A percentile compares a stretch with the other conserved stretches of the same genome.
These are phyloP conservation scores for Anseranas semipalmata DNA, from an alignment of 2,113 vertebrate genomes.

Conservation along the genomic window DNA sequence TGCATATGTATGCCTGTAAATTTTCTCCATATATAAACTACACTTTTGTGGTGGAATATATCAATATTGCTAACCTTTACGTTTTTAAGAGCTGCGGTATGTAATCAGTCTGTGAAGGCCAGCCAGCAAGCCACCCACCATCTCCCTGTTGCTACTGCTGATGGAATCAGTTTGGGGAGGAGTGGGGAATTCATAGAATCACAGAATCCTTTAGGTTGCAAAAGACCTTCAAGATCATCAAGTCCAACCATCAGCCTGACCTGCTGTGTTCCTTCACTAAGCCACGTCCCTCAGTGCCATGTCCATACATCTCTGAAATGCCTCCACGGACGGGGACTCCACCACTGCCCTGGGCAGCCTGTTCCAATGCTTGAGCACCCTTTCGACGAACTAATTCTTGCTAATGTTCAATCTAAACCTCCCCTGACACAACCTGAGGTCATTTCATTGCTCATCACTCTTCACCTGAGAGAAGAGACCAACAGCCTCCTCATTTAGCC, in stretches of 20 bases:
- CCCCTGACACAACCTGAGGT: not conserved
- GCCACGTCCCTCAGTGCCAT: not conserved
- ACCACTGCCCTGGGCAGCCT: not conserved
- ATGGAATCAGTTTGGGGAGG: accelerated
- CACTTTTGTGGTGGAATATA: not conserved
- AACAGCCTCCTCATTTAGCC: not conserved
- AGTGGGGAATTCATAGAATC: not conserved
- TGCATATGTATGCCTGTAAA: not conserved
- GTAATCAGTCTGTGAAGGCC: not conserved
- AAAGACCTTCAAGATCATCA: not conserved
- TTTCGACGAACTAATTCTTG: not conserved
- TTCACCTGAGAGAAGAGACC: not conserved
- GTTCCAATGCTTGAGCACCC: not conserved
- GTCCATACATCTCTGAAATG: not conserved
- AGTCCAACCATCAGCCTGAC: not conserved
- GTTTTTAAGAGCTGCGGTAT: not conserved
- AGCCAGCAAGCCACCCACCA: not conserved
- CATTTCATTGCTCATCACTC: not conserved
- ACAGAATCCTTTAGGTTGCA: not conserved
- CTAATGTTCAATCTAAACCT: not conserved
- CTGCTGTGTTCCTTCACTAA: not conserved
- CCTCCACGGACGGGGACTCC: not conserved
- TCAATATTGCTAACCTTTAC: not conserved
- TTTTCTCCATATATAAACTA: not conserved
- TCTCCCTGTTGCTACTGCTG: not conserved